A percentile compares a stretch with the other conserved stretches of the same genome.
Evolutionary conservation across 2,113 vertebrate species (phyloP).

Genomic region (Camarhynchus parvulus): DNA sequence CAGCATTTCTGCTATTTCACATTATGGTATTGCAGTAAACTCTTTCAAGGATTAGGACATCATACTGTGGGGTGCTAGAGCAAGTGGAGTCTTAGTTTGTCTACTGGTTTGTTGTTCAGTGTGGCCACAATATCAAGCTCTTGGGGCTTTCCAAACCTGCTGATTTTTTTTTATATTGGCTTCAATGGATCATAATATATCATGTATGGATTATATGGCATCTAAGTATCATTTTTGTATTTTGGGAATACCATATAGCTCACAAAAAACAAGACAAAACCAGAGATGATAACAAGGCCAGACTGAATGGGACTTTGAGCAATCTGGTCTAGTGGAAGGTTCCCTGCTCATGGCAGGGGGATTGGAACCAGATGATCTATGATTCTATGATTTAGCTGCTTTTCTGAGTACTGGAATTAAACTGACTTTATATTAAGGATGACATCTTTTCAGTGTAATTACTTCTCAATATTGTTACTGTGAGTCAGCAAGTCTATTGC

Average conservation of each 20-base stretch:
- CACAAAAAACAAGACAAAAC: background rate
- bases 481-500: background rate
- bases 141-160: background rate
- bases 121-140: background rate
- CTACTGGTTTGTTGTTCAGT: background rate
- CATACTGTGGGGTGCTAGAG: background rate
- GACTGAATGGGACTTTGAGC: background rate
- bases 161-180: background rate
- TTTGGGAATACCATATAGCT: background rate
- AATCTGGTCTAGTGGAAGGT: background rate
- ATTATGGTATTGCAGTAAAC: background rate
- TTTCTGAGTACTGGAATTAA: background rate
- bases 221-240: background rate
- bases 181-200: background rate
- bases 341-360: background rate
- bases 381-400: background rate
- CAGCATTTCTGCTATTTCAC: background rate
- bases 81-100: background rate
- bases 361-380: background rate
- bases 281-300: background rate
- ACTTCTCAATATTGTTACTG: background rate
- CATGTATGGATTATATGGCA: background rate
- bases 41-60: background rate
- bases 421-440: background rate
- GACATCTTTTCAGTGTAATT: constrained; percentile 24